Conservation (phyloP, 2,888 invertebrate genomes). For the Penaeus monodon region DNA sequence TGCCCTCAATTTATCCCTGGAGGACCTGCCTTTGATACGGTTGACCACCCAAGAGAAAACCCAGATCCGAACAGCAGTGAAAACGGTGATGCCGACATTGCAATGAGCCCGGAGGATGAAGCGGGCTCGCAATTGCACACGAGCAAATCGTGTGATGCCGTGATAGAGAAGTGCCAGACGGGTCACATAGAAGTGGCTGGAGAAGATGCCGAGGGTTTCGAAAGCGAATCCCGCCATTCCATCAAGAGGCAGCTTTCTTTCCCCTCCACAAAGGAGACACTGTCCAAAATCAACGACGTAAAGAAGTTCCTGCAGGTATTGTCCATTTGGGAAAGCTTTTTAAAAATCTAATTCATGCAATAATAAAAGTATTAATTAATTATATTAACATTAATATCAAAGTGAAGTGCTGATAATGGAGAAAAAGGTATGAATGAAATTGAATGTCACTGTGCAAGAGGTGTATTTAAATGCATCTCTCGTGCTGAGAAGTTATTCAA, state of each 20-base stretch:
- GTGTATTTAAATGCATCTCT: neutral
- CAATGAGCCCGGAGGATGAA: no score
- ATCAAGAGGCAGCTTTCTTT: constrained; percentile 46
- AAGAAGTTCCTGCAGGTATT: constrained; percentile 39
- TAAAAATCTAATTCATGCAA: neutral
- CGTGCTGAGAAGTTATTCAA: neutral
- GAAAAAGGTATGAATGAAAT: no score
- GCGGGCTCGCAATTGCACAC: no score
- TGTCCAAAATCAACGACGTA: constrained; percentile 44
- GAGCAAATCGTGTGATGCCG: no score
- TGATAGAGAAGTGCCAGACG: neutral
- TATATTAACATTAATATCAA: no score
- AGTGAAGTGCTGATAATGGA: no score
- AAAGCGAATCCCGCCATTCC: neutral
- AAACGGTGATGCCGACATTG: no score
- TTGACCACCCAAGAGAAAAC: neutral
- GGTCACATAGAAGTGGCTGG: no score
- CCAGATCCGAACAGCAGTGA: neutral
- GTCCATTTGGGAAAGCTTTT: neutral
- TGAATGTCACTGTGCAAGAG: no score
- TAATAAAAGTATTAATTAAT: neutral
- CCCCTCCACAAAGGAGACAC: constrained; percentile 42
- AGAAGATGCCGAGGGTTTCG: neutral
- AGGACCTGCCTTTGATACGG: neutral
- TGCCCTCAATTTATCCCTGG: no score